These are phyloP conservation scores for Salpingus planirostris DNA, from an alignment of 2,888 invertebrate genomes.

Conservation along the genomic window DNA sequence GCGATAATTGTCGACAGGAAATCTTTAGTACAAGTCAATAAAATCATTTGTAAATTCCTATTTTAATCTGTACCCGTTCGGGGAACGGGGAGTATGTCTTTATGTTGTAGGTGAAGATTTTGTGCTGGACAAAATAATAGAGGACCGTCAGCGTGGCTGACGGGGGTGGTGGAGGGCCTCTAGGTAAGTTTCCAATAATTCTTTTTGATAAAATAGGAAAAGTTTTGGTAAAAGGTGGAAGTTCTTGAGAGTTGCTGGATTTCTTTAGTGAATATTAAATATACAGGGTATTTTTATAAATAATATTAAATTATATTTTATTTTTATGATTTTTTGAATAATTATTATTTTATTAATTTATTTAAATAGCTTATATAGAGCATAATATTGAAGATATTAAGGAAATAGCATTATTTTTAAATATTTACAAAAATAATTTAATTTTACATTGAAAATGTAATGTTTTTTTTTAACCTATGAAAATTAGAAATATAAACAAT, in stretches of 20 bases:
- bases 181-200: too few species aligned
- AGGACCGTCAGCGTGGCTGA: too few species aligned
- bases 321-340: background rate
- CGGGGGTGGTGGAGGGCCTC: too few species aligned
- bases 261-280: background rate
- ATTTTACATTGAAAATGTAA: constrained; percentile 59
- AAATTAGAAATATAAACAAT: constrained; percentile 48
- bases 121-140: too few species aligned
- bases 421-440: constrained; percentile 39
- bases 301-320: background rate
- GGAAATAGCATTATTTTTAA: constrained; percentile 30
- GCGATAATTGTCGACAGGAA: too few species aligned
- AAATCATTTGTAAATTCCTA: too few species aligned
- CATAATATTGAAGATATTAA: constrained; percentile 43
- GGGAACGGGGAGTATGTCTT: too few species aligned
- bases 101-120: too few species aligned
- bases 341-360: constrained; percentile 7
- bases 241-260: background rate
- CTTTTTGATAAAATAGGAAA: too few species aligned
- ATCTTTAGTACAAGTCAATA: too few species aligned
- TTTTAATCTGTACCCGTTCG: too few species aligned
- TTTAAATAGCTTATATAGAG: constrained; percentile 43
- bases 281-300: background rate
- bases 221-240: too few species aligned
- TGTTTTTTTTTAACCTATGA: constrained; percentile 56